phyloP scores from a whole-genome alignment of 2,113 vertebrate species.

The Melanerpes aurifrons region DNA sequence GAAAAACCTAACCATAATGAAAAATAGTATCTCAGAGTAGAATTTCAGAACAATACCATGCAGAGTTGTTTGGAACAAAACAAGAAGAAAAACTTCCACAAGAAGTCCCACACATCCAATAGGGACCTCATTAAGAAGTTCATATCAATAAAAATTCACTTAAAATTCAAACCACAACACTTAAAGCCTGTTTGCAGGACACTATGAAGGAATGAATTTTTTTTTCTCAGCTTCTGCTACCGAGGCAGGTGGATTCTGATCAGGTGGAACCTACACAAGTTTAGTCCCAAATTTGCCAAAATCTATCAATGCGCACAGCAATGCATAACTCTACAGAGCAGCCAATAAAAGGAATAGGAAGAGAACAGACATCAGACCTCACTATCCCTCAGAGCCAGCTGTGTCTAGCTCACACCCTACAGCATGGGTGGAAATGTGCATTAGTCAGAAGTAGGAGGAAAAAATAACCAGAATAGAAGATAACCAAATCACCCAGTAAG shows the following conservation, averaged over 20 bases:
- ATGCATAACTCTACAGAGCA: background rate
- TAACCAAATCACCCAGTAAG: background rate
- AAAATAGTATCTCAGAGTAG: background rate
- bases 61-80: background rate
- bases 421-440: slow-evolving; percentile 14
- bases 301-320: background rate
- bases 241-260: background rate
- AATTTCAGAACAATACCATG: background rate
- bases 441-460: slow-evolving; percentile 18
- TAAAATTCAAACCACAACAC: background rate
- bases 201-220: background rate
- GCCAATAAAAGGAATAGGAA: background rate
- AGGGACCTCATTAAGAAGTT: background rate
- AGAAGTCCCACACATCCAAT: background rate
- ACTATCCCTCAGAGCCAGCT: background rate
- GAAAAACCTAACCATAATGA: background rate
- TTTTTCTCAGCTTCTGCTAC: background rate
- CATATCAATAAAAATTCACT: background rate
- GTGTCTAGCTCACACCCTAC: background rate
- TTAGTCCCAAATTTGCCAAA: background rate
- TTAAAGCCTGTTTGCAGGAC: background rate
- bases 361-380: background rate
- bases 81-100: background rate
- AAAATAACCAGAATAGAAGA: slow-evolving; percentile 18
- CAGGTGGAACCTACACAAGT: background rate